phyloP scores from a whole-genome alignment of 2,888 invertebrate genomes.

The Heliconius charithonia region DNA sequence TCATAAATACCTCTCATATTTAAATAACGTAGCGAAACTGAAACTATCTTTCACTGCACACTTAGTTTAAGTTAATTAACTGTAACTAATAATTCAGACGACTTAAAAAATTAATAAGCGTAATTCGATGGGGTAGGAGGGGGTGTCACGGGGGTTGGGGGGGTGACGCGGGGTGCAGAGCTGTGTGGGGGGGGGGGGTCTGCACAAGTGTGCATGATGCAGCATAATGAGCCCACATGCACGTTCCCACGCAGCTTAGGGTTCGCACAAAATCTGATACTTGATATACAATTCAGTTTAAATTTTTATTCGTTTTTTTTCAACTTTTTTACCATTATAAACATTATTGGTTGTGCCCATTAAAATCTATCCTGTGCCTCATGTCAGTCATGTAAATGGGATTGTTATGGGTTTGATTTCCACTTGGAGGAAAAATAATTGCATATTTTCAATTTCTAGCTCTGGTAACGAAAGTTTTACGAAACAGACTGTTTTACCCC shows the following conservation, averaged over 20 bases:
- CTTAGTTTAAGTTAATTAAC: slow-evolving; percentile 25
- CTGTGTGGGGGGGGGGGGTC: background rate
- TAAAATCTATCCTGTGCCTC: too few relatives aligned
- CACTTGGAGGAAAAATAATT: too few relatives aligned
- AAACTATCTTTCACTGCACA: background rate
- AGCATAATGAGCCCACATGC: slow-evolving; percentile 45
- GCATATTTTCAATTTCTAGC: too few relatives aligned
- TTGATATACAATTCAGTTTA: slow-evolving; percentile 2
- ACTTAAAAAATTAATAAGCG: slow-evolving; percentile 27
- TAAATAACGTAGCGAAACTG: background rate
- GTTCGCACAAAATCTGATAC: slow-evolving; percentile 29
- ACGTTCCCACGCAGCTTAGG: slow-evolving; percentile 39
- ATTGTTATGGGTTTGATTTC: too few relatives aligned
- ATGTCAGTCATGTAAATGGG: too few relatives aligned
- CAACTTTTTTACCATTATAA: background rate
- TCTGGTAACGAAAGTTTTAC: too few relatives aligned
- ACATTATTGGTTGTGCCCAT: too few relatives aligned
- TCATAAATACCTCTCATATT: background rate
- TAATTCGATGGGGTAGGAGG: slow-evolving; percentile 17
- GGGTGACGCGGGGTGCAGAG: background rate
- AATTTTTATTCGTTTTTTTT: background rate
- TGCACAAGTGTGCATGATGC: slow-evolving; percentile 38
- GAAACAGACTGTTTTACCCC: too few relatives aligned
- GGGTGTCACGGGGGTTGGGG: background rate
- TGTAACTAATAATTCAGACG: slow-evolving; percentile 28